Base-by-base conservation (phyloP, 2,113 vertebrate species). In the Hyaena hyaena region DNA sequence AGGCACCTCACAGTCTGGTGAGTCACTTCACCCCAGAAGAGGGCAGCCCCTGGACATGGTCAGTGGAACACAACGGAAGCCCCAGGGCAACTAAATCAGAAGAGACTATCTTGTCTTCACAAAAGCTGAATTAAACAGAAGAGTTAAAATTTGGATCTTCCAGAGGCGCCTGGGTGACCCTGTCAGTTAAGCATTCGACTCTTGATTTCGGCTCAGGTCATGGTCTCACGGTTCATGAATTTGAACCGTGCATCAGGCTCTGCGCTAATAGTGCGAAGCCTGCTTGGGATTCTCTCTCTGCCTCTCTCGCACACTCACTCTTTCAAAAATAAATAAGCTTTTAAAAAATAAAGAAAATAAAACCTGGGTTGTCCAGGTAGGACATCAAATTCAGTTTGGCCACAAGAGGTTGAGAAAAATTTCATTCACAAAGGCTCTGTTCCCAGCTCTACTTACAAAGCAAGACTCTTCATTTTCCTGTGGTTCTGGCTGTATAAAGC, bases 51-150 rank as follows among this genome's bases (percentile, higher is more conserved):
- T 8, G 39, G 35, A 28, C 35, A 12, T 3, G 1, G 63, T 14
- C 4, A 0, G 4, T 53, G 14, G 9, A 50, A 45, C 39, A 45
- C 76, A 7, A 4, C 14, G 9, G 48, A 68, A 48, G 4, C 2
- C n/a, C 66, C 0, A 0, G 19, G 7, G 48, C 31, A 53, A n/a
- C 24, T 28, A 39, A 43, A 19, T 31, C 50, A 63, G 58, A 31
- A 68, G 24, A 68, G 5, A 68, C 50, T 7, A 16, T 10, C 69
- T 23, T 39, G 50, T 48, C 50, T 90, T 81, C 16, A 4, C 7
- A 5, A 45, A 79, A 83, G 5, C 10, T 2, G 10, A 14, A 8
- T n/a, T 39, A 48, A 76, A 77, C 23, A 61, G 0, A 0, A 7
- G 35, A 28, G 66, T 43, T 73, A 12, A 69, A 85, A 39, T 58